Percentiles rank a stretch among this genome's conserved stretches.
These are phyloP conservation scores for Conus ventricosus DNA, from an alignment of 1,140 invertebrate genomes.

Conservation along the genomic window DNA sequence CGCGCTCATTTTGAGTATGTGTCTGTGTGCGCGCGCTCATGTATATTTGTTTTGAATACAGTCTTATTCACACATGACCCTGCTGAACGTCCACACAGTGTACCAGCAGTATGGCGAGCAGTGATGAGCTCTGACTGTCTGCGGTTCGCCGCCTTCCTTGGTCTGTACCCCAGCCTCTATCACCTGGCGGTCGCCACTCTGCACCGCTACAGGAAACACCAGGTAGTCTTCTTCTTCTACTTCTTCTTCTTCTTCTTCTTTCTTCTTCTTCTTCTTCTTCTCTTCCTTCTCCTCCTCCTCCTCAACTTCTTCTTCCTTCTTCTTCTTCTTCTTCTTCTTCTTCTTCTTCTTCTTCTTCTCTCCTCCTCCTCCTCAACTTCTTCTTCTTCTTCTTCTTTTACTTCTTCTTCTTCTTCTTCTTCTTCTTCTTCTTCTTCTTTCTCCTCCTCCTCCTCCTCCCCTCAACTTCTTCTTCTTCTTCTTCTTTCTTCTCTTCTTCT, in stretches of 20 bases:
- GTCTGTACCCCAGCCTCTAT: constrained; percentile 64
- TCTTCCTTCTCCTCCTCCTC: not conserved
- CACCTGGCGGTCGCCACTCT: constrained; percentile 56
- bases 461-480: no score
- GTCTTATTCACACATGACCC: no score
- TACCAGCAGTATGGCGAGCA: constrained; percentile 48
- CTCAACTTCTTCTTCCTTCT: not conserved
- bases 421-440: no score
- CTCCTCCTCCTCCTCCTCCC: no score
- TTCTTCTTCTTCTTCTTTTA: not conserved
- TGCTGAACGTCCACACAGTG: constrained; percentile 26
- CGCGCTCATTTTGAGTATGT: no score
- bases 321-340: no score
- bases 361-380: constrained; percentile 7
- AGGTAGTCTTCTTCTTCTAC: constrained; percentile 39
- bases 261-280: not conserved
- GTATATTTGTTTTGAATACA: not conserved
- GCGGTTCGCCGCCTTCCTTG: constrained; percentile 61
- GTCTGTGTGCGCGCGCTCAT: not conserved
- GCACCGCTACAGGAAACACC: constrained; percentile 44
- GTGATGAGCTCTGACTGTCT: constrained; percentile 57
- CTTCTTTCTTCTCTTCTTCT: no score
- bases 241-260: not conserved
- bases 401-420: no score
- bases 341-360: no score